Percentiles rank a stretch among this genome's conserved stretches.
phyloP scores from a whole-genome alignment of 92 coral and sea anemone genomes.

The Parazoanthus darwini region DNA sequence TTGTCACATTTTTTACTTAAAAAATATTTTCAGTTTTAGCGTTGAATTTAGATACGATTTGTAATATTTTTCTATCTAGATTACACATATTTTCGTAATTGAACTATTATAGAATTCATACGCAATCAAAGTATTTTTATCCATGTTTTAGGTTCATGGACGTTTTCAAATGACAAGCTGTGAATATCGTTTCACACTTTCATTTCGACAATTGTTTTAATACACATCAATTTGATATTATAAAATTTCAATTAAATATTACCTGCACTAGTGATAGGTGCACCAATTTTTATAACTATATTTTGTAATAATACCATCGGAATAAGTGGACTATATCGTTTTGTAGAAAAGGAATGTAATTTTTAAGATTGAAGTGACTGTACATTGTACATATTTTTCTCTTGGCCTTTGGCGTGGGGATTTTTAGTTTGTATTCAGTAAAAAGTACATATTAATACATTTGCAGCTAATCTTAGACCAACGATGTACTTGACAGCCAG shows the following conservation, averaged over 20 bases:
- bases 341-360: slow-evolving; percentile 34
- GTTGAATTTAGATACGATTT: not conserved
- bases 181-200: slow-evolving; percentile 12
- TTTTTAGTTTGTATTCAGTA: slow-evolving; percentile 13
- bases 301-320: slow-evolving; percentile 7
- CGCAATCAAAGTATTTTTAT: slow-evolving; percentile 25
- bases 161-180: not conserved
- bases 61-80: not conserved
- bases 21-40: not conserved
- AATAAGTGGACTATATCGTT: slow-evolving; percentile 20
- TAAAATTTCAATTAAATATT: slow-evolving; percentile 21
- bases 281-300: slow-evolving; percentile 26
- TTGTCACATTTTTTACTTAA: not conserved
- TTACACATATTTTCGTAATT: slow-evolving; percentile 23
- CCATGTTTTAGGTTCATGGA: not conserved
- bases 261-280: slow-evolving; percentile 24
- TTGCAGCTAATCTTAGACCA: not conserved
- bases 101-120: not conserved
- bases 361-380: slow-evolving; percentile 20
- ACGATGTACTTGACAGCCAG: not conserved
- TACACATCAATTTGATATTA: slow-evolving; percentile 17
- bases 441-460: not conserved
- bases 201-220: slow-evolving; percentile 7
- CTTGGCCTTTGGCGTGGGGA: slow-evolving; percentile 18
- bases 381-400: slow-evolving; percentile 45